Evolutionary conservation across 2,797 vertebrate species (phyloP).

Genomic region (Falco novaeseelandiae): DNA sequence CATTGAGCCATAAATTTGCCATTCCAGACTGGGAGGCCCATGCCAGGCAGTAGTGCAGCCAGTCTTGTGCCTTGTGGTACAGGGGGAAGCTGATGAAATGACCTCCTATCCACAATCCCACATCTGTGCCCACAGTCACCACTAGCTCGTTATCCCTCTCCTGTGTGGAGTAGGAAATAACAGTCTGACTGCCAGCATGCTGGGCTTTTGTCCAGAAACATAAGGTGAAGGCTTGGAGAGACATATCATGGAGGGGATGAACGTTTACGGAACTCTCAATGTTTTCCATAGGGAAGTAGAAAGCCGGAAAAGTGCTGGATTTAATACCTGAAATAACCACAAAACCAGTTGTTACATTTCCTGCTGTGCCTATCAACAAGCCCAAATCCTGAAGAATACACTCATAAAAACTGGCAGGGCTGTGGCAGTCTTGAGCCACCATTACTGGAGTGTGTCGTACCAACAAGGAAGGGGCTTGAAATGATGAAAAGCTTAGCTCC

Average conservation of each 20-base stretch:
- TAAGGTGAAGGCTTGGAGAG: slow-evolving; percentile 79
- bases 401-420: not conserved
- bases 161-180: slow-evolving; percentile 82
- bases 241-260: slow-evolving; percentile 61
- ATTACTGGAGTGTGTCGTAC: not conserved
- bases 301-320: slow-evolving; percentile 69
- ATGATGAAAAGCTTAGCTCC: not conserved
- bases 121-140: slow-evolving; percentile 74
- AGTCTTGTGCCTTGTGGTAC: slow-evolving; percentile 62
- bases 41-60: slow-evolving; percentile 84
- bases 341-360: not conserved
- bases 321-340: not conserved
- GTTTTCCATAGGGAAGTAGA: slow-evolving; percentile 80
- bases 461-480: not conserved
- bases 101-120: slow-evolving; percentile 83
- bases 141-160: slow-evolving; percentile 80
- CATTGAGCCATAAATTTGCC: slow-evolving; percentile 81
- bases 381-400: not conserved
- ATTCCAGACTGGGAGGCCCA: slow-evolving; percentile 70
- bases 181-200: slow-evolving; percentile 63
- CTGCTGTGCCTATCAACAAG: not conserved
- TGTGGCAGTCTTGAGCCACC: not conserved
- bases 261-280: slow-evolving; percentile 77
- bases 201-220: slow-evolving; percentile 81
- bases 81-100: slow-evolving; percentile 81